Conservation (phyloP, 2,797 vertebrate genomes). For the Echeneis naucrates region DNA sequence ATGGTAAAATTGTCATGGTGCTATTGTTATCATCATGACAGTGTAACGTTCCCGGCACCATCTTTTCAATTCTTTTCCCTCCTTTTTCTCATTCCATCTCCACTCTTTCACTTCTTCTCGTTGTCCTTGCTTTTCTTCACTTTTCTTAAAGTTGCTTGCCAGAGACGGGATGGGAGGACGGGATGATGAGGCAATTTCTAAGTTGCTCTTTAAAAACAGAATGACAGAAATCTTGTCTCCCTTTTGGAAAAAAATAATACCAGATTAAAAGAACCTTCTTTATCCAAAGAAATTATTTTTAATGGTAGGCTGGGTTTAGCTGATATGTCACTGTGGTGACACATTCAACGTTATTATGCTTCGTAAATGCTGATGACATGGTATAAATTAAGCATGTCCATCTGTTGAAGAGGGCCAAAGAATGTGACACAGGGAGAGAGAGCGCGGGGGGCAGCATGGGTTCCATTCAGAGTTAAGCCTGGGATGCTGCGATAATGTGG, state of each 20-base stretch:
- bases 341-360: neutral
- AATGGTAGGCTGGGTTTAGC: neutral
- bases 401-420: neutral
- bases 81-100: neutral
- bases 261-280: too few species aligned
- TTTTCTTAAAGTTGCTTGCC: conserved; percentile 1
- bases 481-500: too few species aligned
- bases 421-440: too few species aligned
- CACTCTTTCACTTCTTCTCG: neutral
- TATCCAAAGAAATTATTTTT: too few species aligned
- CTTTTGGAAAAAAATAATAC: too few species aligned
- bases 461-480: too few species aligned
- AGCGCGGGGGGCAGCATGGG: too few species aligned
- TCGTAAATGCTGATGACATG: neutral
- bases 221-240: neutral
- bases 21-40: conserved; percentile 12
- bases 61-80: conserved; percentile 14
- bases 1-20: conserved; percentile 16
- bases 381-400: neutral
- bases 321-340: neutral
- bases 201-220: conserved; percentile 1
- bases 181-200: neutral
- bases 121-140: conserved; percentile 9
- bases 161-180: neutral
- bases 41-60: conserved; percentile 15